These are phyloP conservation scores for Lophochroa leadbeateri DNA, from an alignment of 2,113 vertebrate species.

Conservation along the genomic window DNA sequence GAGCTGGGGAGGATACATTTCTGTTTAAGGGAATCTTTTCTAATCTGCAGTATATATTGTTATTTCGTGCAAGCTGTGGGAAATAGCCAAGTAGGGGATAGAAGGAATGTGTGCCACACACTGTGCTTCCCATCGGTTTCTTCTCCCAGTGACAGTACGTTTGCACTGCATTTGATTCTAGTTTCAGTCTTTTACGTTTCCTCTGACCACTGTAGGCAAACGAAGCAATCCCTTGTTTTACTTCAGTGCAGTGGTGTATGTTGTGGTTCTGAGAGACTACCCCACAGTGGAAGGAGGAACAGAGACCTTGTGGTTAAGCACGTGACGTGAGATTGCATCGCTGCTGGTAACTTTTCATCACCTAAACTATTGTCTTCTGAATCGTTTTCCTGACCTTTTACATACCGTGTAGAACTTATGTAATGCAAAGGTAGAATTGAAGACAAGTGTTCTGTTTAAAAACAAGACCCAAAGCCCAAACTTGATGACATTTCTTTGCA, in stretches of 20 bases:
- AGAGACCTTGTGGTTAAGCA: background rate
- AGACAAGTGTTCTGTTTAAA: background rate
- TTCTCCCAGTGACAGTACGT: background rate
- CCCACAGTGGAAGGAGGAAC: background rate
- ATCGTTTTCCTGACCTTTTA: background rate
- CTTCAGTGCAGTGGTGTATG: background rate
- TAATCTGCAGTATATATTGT: background rate
- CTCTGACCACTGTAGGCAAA: background rate
- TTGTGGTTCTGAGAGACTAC: background rate
- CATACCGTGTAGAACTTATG: background rate
- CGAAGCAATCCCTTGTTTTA: background rate
- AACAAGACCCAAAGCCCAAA: accelerated
- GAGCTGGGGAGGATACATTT: background rate
- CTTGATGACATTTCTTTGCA: background rate
- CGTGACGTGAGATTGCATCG: background rate
- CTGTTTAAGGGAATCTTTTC: background rate
- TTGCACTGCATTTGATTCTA: background rate
- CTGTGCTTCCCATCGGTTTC: background rate
- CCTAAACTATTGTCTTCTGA: background rate
- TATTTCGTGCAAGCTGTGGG: background rate
- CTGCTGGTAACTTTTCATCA: accelerated
- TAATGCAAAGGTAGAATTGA: background rate
- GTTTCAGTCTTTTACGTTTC: background rate
- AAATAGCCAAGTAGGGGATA: background rate
- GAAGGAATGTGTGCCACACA: background rate